Percentiles rank a stretch among this genome's conserved stretches.
Evolutionary conservation across 2,888 invertebrate species (phyloP).

Genomic region (Strigamia maritima): DNA sequence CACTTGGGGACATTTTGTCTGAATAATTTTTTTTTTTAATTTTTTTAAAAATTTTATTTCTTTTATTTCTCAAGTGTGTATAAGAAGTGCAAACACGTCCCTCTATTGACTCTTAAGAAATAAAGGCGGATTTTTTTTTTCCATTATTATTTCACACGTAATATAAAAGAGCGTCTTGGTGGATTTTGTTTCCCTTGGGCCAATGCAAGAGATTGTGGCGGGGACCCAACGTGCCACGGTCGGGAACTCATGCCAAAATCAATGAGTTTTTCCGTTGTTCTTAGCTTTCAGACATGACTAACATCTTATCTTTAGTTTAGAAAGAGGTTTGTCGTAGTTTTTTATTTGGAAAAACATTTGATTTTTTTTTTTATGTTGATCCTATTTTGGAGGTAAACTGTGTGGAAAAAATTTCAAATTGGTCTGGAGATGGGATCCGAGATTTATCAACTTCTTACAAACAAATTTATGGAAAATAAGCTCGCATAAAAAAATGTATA

Average conservation of each 20-base stretch:
- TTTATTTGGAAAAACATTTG: slow-evolving; percentile 25
- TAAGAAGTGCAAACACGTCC: not conserved
- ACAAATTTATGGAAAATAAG: not conserved
- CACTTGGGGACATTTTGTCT: not conserved
- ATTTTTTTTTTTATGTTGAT: slow-evolving; percentile 29
- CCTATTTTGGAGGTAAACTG: slow-evolving; percentile 23
- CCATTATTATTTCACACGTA: slow-evolving; percentile 25
- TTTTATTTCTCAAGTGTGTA: not conserved
- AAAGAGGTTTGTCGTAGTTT: slow-evolving; percentile 28
- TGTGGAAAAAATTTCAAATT: slow-evolving; percentile 8
- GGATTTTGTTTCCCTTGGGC: slow-evolving; percentile 34
- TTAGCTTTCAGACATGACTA: slow-evolving; percentile 27
- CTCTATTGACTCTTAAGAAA: slow-evolving; percentile 1
- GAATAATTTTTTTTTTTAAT: not conserved
- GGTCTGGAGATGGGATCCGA: not conserved
- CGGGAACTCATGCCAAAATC: slow-evolving; percentile 32
- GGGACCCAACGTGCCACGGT: slow-evolving; percentile 30
- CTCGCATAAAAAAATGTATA: not conserved
- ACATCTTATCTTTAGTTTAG: slow-evolving; percentile 17
- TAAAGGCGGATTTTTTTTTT: slow-evolving; percentile 12
- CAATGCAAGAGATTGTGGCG: slow-evolving; percentile 30
- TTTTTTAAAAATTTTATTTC: not conserved
- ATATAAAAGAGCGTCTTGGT: slow-evolving; percentile 7
- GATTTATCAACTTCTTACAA: not conserved
- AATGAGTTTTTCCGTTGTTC: slow-evolving; percentile 22